These are phyloP conservation scores for Stegodyphus mimosarum DNA, from an alignment of 1,140 invertebrate genomes.

Conservation along the genomic window DNA sequence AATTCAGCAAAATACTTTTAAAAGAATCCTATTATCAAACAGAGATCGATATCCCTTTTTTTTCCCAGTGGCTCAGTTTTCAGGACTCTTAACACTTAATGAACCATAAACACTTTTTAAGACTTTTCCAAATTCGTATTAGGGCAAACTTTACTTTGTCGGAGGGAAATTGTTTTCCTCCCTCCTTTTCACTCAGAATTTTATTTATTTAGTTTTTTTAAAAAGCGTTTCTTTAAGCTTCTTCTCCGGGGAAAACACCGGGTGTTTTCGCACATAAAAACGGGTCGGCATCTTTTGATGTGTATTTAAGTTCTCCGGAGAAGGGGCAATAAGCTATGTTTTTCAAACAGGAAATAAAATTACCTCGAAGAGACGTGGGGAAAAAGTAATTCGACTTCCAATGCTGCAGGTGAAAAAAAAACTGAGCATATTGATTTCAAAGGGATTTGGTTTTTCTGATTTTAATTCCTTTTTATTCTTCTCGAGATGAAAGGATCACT, in stretches of 20 bases:
- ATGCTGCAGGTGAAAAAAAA: neutral
- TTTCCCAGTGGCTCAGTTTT: neutral
- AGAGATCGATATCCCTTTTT: neutral
- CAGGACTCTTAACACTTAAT: slow-evolving; percentile 15
- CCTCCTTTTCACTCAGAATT: slow-evolving; percentile 3
- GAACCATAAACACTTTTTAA: neutral
- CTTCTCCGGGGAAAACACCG: slow-evolving; percentile 19
- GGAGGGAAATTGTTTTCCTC: neutral
- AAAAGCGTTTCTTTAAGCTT: neutral
- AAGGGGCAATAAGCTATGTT: slow-evolving; percentile 35
- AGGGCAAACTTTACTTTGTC: neutral
- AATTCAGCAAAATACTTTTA: too few relatives aligned
- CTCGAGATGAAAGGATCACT: too few relatives aligned
- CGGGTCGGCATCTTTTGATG: slow-evolving; percentile 39
- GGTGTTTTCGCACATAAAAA: slow-evolving; percentile 48
- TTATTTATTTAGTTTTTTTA: too few relatives aligned
- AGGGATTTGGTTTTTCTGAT: slow-evolving; percentile 9
- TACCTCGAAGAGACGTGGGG: neutral
- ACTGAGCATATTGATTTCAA: slow-evolving; percentile 27
- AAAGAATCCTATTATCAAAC: slow-evolving; percentile 11
- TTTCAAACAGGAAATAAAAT: slow-evolving; percentile 27
- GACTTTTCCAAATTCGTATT: slow-evolving; percentile 8
- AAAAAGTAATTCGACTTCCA: slow-evolving; percentile 50
- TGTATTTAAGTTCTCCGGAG: slow-evolving; percentile 46
- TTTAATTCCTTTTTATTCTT: neutral